These are phyloP conservation scores for Melanotaenia nigrans DNA, from an alignment of 2,797 vertebrate species.

Conservation along the genomic window DNA sequence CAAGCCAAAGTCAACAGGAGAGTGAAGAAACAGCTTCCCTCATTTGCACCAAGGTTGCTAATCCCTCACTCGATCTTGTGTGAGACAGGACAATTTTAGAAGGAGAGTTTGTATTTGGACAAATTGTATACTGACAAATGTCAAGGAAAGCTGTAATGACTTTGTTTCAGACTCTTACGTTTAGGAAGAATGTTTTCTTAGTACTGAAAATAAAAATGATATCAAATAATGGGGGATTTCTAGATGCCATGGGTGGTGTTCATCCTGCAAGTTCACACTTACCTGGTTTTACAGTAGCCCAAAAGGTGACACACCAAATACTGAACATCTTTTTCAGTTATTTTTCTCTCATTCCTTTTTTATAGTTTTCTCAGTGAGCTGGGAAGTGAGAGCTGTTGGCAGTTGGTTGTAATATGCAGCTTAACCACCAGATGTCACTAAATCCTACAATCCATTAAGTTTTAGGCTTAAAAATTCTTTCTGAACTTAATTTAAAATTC, in stretches of 20 bases:
- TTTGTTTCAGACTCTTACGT: not conserved
- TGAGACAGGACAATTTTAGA: slow-evolving; percentile 55
- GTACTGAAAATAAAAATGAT: not conserved
- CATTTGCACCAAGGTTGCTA: slow-evolving; percentile 72
- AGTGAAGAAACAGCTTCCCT: slow-evolving; percentile 69
- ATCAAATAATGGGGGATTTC: not conserved
- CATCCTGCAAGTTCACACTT: not conserved
- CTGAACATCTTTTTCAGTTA: not conserved
- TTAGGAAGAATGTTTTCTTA: not conserved
- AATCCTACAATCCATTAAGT: not conserved
- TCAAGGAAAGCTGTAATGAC: slow-evolving; percentile 7
- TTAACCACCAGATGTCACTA: slow-evolving; percentile 8
- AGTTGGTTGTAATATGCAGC: not conserved
- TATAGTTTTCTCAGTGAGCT: not conserved
- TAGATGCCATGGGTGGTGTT: not conserved
- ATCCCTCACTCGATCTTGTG: slow-evolving; percentile 64
- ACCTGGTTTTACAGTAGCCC: not conserved
- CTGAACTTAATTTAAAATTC: too few relatives aligned
- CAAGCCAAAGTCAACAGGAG: slow-evolving; percentile 78
- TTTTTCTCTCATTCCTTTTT: not conserved
- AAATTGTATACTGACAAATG: slow-evolving; percentile 23
- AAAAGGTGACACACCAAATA: not conserved
- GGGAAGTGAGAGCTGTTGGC: not conserved
- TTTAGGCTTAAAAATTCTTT: not conserved
- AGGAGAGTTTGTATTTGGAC: slow-evolving; percentile 37